A percentile compares a stretch with the other conserved stretches of the same genome.
These are phyloP conservation scores for Zaprionus africanus DNA, from an alignment of 1,140 invertebrate species.

Conservation along the genomic window DNA sequence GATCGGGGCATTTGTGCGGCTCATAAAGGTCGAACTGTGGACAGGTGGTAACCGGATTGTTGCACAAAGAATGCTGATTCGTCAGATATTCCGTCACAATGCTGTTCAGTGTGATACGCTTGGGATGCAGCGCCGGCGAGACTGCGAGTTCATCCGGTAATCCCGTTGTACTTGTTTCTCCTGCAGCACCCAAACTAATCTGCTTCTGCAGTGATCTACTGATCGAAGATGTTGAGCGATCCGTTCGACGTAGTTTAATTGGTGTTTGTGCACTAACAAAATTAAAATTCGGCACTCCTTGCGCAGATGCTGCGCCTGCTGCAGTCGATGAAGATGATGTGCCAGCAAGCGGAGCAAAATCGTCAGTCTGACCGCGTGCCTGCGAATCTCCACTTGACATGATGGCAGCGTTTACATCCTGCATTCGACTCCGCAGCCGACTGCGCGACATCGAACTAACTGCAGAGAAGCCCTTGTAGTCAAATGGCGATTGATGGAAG, in stretches of 20 bases:
- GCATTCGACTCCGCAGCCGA: slow-evolving; percentile 74
- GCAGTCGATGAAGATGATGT: slow-evolving; percentile 1
- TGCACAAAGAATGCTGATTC: slow-evolving; percentile 97
- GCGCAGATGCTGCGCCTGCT: neutral
- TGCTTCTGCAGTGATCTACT: slow-evolving; percentile 89
- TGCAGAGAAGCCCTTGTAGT: slow-evolving; percentile 78
- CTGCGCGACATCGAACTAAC: slow-evolving; percentile 59
- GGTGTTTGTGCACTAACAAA: slow-evolving; percentile 58
- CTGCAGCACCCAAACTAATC: slow-evolving; percentile 82
- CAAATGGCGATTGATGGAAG: slow-evolving; percentile 86
- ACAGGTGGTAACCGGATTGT: slow-evolving; percentile 96
- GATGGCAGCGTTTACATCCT: slow-evolving; percentile 78
- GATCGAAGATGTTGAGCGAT: slow-evolving; percentile 64
- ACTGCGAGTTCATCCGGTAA: slow-evolving; percentile 41
- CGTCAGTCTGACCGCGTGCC: slow-evolving; percentile 47
- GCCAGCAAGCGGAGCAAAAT: slow-evolving; percentile 14
- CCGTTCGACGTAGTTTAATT: slow-evolving; percentile 61
- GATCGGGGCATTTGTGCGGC: slow-evolving; percentile 97
- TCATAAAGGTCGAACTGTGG: slow-evolving; percentile 95
- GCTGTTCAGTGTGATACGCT: slow-evolving; percentile 91
- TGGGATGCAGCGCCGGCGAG: slow-evolving; percentile 73
- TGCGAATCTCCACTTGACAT: slow-evolving; percentile 45
- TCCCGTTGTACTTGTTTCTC: slow-evolving; percentile 33
- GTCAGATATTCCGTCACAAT: slow-evolving; percentile 98
- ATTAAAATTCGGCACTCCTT: slow-evolving; percentile 54